phyloP scores from a whole-genome alignment of 2,797 vertebrate species.

The Sandelia bainsii region DNA sequence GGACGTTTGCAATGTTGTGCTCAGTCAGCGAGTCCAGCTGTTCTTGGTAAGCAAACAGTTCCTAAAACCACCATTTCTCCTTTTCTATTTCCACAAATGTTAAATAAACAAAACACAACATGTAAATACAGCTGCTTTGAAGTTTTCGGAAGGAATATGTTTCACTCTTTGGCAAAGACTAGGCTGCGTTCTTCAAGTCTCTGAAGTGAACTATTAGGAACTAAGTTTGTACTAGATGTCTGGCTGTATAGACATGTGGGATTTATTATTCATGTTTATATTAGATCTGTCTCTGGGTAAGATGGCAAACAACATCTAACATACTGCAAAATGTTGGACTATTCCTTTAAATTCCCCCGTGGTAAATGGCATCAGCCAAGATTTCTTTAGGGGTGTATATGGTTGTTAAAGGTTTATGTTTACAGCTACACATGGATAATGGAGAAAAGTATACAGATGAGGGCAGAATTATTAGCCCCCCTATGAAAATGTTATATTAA shows the following conservation, averaged over 20 bases:
- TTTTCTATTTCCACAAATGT: conserved; percentile 54
- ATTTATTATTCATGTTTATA: neutral
- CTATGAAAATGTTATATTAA: too few species aligned
- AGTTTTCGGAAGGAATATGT: conserved; percentile 18
- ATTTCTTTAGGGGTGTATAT: neutral
- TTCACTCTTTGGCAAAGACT: conserved; percentile 23
- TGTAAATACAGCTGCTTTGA: conserved; percentile 38
- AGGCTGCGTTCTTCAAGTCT: conserved; percentile 26
- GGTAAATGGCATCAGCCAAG: neutral
- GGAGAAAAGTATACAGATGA: too few species aligned
- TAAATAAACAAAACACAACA: conserved; percentile 52
- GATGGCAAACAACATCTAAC: neutral
- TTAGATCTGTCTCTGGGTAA: neutral
- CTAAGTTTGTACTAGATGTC: neutral
- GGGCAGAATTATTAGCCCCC: too few species aligned
- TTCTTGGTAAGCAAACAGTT: conserved; percentile 52
- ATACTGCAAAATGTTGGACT: neutral
- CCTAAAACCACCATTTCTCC: conserved; percentile 59
- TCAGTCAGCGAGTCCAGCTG: conserved; percentile 43
- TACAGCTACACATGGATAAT: too few species aligned
- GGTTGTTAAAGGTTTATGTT: neutral
- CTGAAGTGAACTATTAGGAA: conserved; percentile 45
- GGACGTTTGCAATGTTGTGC: conserved; percentile 34
- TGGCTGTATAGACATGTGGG: conserved; percentile 7
- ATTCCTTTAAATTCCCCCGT: neutral